Evolutionary conservation across 2,797 vertebrate species (phyloP).

Genomic region (Oryzias dopingdopingensis): DNA sequence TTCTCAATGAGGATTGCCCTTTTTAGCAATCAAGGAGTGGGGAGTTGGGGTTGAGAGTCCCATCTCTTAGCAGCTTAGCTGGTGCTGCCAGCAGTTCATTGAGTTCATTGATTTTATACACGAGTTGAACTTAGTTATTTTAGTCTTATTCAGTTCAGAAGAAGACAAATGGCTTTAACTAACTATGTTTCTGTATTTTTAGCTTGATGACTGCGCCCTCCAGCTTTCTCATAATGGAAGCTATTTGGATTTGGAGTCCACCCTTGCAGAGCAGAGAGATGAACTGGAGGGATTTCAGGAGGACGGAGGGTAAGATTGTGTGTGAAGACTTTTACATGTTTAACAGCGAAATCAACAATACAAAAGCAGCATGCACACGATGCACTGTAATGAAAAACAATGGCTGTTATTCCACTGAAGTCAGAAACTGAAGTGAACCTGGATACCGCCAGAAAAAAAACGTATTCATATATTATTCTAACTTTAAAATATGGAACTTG

Average conservation of each 20-base stretch:
- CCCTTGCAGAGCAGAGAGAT: conserved; percentile 91
- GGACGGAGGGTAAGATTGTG: conserved; percentile 87
- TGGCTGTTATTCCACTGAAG: conserved; percentile 3
- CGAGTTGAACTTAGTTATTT: not conserved
- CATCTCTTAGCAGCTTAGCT: no score
- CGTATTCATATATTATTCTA: conserved; percentile 20
- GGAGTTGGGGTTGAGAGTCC: no score
- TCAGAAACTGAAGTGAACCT: conserved; percentile 26
- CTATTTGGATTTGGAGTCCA: conserved; percentile 98
- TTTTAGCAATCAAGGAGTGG: no score
- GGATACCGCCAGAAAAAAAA: conserved; percentile 13
- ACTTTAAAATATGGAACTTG: conserved; percentile 42
- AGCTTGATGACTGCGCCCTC: conserved; percentile 94
- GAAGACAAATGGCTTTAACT: not conserved
- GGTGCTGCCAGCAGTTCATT: no score
- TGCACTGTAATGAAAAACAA: conserved; percentile 5
- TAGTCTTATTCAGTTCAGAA: conserved; percentile 1
- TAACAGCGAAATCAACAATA: conserved; percentile 9
- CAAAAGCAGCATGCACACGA: conserved; percentile 1
- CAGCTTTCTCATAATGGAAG: conserved; percentile 95
- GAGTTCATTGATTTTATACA: no score
- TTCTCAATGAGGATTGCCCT: no score
- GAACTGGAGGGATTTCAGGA: conserved; percentile 96
- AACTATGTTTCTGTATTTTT: conserved; percentile 45
- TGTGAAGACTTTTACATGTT: no score